A percentile compares a stretch with the other conserved stretches of the same genome.
phyloP scores from a whole-genome alignment of 2,113 vertebrate genomes.

The Gobio gobio region DNA sequence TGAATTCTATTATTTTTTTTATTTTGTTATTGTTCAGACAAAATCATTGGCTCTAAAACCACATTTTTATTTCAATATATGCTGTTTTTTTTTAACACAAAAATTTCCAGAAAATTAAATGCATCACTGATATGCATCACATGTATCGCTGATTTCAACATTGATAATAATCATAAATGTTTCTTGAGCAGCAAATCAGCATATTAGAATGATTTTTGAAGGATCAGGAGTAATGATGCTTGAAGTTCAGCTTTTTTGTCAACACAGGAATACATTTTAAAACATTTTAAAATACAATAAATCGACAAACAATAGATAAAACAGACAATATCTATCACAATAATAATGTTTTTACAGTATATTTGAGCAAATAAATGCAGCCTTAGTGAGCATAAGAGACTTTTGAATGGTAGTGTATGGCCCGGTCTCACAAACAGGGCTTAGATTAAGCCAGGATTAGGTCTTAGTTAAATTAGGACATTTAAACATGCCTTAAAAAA shows the following conservation, averaged over 20 bases:
- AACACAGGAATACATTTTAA: no score
- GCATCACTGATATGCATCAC: no score
- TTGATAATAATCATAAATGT: not conserved
- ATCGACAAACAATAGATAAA: no score
- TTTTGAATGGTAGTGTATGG: not conserved
- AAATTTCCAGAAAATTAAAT: not conserved
- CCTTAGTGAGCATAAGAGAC: not conserved
- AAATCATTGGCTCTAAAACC: no score
- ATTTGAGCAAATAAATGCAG: not conserved
- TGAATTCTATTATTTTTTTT: no score
- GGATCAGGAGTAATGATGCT: not conserved
- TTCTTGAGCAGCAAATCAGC: not conserved
- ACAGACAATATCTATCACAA: not conserved
- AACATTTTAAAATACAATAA: no score
- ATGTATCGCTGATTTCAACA: not conserved
- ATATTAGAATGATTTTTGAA: not conserved
- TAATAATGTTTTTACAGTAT: not conserved
- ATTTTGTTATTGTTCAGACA: no score
- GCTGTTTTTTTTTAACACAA: not conserved
- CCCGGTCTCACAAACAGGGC: no score
- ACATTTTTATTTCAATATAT: not conserved
- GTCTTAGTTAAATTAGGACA: no score
- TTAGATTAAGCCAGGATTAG: no score
- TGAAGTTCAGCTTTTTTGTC: no score
- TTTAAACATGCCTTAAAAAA: no score